phyloP scores from a whole-genome alignment of 2,888 invertebrate species.

The Himalopsyche kuldschensis region DNA sequence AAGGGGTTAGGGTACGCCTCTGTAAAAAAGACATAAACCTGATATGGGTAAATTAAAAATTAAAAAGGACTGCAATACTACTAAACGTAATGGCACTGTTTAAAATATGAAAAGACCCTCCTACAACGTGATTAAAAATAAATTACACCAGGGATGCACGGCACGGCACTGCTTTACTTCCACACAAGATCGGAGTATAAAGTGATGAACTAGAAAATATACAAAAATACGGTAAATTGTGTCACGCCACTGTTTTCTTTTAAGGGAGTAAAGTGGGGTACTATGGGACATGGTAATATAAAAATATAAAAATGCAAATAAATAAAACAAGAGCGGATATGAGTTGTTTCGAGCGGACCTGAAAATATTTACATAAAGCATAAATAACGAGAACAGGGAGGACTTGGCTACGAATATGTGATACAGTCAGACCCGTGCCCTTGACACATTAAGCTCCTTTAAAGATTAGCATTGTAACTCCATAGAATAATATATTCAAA shows the following conservation, averaged over 20 bases:
- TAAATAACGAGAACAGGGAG: neutral
- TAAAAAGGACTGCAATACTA: neutral
- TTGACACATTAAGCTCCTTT: neutral
- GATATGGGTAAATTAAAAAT: neutral
- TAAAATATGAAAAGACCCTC: neutral
- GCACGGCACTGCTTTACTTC: neutral
- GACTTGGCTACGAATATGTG: neutral
- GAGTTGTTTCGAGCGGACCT: neutral
- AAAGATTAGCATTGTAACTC: neutral
- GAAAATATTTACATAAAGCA: conserved; percentile 1
- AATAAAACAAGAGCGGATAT: neutral
- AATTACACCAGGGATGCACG: neutral
- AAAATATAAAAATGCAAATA: neutral
- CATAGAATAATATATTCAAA: neutral
- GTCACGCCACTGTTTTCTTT: neutral
- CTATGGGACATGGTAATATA: neutral
- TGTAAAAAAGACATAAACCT: neutral
- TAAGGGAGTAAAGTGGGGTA: neutral
- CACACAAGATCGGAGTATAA: neutral
- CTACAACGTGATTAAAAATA: neutral
- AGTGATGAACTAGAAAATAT: neutral
- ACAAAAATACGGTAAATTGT: neutral
- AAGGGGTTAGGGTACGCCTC: neutral
- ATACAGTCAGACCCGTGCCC: neutral
- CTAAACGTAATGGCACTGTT: neutral